Conservation (phyloP, 2,888 invertebrate genomes). For the Tetragonisca angustula region DNA sequence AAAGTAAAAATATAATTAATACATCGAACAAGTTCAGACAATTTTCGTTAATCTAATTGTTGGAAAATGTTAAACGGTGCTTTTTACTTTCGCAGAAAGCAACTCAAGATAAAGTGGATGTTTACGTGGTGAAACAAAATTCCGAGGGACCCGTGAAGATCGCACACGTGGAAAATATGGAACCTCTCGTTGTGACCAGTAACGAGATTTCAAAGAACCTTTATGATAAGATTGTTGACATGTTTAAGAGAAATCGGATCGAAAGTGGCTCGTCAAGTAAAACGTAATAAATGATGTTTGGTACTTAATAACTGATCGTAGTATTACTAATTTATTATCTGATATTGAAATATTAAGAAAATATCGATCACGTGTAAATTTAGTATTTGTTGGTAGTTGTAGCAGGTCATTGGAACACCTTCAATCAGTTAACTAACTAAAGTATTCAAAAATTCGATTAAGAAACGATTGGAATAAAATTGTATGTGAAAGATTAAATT, state of each 20-base stretch:
- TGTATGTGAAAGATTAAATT: neutral
- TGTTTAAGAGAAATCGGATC: constrained; percentile 10
- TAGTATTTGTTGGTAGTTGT: neutral
- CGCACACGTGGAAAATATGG: constrained; percentile 13
- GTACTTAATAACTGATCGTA: neutral
- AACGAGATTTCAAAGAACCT: constrained; percentile 25
- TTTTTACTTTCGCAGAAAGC: neutral
- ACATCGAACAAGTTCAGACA: no score
- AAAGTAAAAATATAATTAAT: no score
- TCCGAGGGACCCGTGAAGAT: constrained; percentile 21
- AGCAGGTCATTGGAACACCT: neutral
- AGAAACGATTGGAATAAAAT: neutral
- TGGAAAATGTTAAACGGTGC: no score
- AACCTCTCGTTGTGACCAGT: constrained; percentile 19
- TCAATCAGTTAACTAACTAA: neutral
- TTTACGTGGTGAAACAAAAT: constrained; percentile 35
- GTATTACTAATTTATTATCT: constrained; percentile 5
- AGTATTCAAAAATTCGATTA: neutral
- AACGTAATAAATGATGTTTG: neutral
- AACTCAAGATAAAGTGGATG: neutral
- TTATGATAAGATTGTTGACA: constrained; percentile 29
- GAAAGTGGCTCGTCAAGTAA: neutral
- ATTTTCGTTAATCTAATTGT: no score
- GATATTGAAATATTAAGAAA: neutral
- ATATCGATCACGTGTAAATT: neutral